Base-by-base conservation (phyloP, 2,113 vertebrate species). In the Proterorhinus semilunaris region DNA sequence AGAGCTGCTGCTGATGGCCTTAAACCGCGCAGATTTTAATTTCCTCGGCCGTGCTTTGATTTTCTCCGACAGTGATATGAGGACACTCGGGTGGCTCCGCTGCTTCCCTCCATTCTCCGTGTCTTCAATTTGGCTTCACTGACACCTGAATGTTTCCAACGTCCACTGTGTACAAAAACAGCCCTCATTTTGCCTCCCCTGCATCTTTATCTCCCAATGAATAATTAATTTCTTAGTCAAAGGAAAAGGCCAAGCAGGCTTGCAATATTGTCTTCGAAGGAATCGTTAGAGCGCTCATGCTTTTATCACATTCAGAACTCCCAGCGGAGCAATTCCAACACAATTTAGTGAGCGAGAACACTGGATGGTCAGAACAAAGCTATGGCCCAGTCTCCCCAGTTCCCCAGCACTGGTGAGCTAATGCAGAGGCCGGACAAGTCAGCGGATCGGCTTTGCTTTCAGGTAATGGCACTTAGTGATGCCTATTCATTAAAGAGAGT, bases 401-500 rank as follows among this genome's bases (percentile, higher is more conserved):
- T 73, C 78, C 81, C 65, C 86, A 74, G 66, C 69, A 54, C 53
- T 27, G 81, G 78, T 76, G 76, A 81, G 65, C 77, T 82, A 80
- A 85, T 78, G 65, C 75, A 63, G 78, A 58, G 51, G 82, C 77
- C 68, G 43, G 65, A 69, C 51, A 76, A 80, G 75, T 83, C 76
- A 80, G 57, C 16, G 45, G 72, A 74, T 67, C 80, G 71, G 71
- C 73, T 87, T 82, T 80, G 72, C 84, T 85, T 80, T 80, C 84
- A 86, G 84, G 86, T 87, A 85, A 89, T 88, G 76, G 83, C 84
- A 85, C 83, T 84, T 76, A 76, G 85, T 7, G 52, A 80, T 66
- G 72, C 69, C 83, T 88, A 87, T 90, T 91, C 87, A 91, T 91
- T 90, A 88, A 87, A 86, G 69, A 68, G 84, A 89, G 83, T 87